Base-by-base conservation (phyloP, 2,113 vertebrate genomes). In the Kryptolebias marmoratus region DNA sequence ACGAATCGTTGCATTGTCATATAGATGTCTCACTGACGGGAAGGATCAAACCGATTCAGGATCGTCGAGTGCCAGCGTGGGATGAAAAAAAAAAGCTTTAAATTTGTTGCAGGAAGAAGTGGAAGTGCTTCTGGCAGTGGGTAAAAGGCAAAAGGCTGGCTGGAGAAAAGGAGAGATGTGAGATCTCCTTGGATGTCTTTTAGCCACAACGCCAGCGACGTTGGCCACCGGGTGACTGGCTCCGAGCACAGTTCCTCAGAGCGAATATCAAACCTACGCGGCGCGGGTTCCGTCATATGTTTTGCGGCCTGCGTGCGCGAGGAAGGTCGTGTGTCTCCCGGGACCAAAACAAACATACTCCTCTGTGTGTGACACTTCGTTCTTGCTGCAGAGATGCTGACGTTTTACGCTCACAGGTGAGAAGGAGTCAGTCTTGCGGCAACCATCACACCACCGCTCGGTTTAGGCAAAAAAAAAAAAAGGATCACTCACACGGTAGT, bases 11-110 rank as follows among this genome's bases (percentile, higher is more conserved):
- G 75, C 58, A 74, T 76, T 73, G 63, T 47, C 70, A 55, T 68
- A 77, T 65, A 58, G 76, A 65, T 80, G 78, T 79, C 52, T 78
- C 52, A 73, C 53, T 49, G 80, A 74, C 73, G 68, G 73, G 55
- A 73, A 72, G 57, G 67, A 79, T 83, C 56, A 62, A 75, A 69
- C 59, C 12, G 31, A 82, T 60, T 80, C 28, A 7, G 68, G 71
- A 81, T 75, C 48, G 67, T 67, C 8, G 1, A 4, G 22, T 55
- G 67, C 30, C 61, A 72, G 66, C 36, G 52, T 69, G 66, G 45
- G 62, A 49, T 27, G 11, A 50, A 31, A 77, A 64, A 49, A 49
- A 1, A 52, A 52, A 39, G 64, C 28, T 59, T 64, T 71, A 27
- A 42, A 78, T 75, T 57, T 66, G 56, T 50, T 68, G 62, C n/a